Conservation (phyloP, 1,140 invertebrate species). For the Notospermus geniculatus region DNA sequence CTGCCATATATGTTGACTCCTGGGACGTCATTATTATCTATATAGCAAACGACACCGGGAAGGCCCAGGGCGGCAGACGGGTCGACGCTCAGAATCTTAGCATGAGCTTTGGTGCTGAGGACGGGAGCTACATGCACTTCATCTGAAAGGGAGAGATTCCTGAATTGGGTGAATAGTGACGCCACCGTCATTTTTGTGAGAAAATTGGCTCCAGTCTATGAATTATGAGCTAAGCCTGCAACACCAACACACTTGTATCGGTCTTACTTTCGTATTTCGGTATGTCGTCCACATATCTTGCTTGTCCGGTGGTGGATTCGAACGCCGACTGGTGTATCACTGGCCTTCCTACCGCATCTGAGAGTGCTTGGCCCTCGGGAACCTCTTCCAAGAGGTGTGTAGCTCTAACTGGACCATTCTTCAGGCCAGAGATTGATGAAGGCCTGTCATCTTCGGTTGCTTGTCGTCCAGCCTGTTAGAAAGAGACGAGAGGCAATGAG, state of each 20-base stretch:
- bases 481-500: too few relatives aligned
- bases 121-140: slow-evolving; percentile 74
- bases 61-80: slow-evolving; percentile 67
- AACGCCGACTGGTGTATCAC: too few relatives aligned
- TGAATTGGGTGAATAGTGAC: too few relatives aligned
- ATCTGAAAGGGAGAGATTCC: slow-evolving; percentile 25
- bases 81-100: slow-evolving; percentile 70
- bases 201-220: neutral
- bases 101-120: slow-evolving; percentile 75
- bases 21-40: slow-evolving; percentile 46
- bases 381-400: too few relatives aligned
- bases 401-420: too few relatives aligned
- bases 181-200: neutral
- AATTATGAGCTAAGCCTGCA: neutral
- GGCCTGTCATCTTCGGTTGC: too few relatives aligned
- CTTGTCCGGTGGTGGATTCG: neutral
- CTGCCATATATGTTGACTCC: slow-evolving; percentile 28
- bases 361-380: too few relatives aligned
- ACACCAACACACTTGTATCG: neutral
- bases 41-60: slow-evolving; percentile 62
- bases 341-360: too few relatives aligned
- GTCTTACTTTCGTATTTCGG: neutral
- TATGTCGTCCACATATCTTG: neutral
- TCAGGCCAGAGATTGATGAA: too few relatives aligned
- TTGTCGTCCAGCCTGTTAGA: too few relatives aligned